Evolutionary conservation across 2,113 vertebrate genomes (phyloP), one percentile per base, ranked within the genome.

Genomic region (Osmerus eperlanus): DNA sequence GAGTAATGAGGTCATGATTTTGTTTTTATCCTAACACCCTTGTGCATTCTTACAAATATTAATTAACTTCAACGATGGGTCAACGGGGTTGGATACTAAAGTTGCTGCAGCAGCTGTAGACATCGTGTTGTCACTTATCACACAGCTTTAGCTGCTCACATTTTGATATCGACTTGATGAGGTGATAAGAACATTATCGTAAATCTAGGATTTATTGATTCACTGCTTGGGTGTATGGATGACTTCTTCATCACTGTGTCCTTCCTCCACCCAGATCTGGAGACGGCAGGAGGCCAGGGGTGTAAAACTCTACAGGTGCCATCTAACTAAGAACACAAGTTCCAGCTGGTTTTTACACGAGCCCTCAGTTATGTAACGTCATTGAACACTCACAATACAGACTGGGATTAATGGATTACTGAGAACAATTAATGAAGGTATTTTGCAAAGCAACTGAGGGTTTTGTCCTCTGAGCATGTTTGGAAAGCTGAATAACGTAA

Each of bases 191-290:
- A 73, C 69, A 81, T 69, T 83, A 87, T 88, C 85, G 87, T 79
- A 81, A 85, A 91, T 90, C 83, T 84, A 75, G 71, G 71, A 71
- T 80, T 74, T 86, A 90, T 85, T 90, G 84, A 89, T 90, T 88
- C 85, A 87, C 79, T 82, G 80, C 32, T 4, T n/a, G 63, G 75
- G 59, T 72, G 36, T 62, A 36, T 74, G 74, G 64, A 78, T 79
- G 61, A 53, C 75, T 79, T 47, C 72, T 58, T 53, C 52, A n/a
- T 53, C 52, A n/a, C 23, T 29, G 67, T 59, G 76, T 68, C 64
- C 52, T 80, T 59, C 60, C 70, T 68, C 60, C 66, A 61, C 60
- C 74, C 69, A 47, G 61, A 77, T 85, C 72, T 75, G 65, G 13
- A 58, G 61, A 41, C 56, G 8, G 9, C 9, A 47, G 41, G 7